Evolutionary conservation across 2,113 vertebrate species (phyloP).

Genomic region (human (Homo sapiens)): DNA sequence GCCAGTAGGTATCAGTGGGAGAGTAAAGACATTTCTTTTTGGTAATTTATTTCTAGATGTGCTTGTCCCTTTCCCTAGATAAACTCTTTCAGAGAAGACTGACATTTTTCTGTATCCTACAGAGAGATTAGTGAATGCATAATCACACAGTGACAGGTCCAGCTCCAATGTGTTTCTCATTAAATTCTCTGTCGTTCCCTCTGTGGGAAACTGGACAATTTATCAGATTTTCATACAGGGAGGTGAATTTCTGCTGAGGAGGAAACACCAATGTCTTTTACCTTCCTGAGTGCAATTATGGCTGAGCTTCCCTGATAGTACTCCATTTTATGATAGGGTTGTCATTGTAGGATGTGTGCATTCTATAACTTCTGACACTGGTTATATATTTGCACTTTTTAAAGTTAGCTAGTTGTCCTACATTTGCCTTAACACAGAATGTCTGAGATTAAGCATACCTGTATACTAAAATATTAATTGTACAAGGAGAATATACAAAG

Average conservation of each 20-base stretch:
- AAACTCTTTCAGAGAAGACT: background rate
- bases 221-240: constrained; percentile 48
- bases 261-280: background rate
- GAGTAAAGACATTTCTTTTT: constrained; percentile 49
- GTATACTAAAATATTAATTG: background rate
- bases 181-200: constrained; percentile 26
- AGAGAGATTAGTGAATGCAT: constrained; percentile 42
- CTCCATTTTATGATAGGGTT: background rate
- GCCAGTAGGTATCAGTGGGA: constrained; percentile 42
- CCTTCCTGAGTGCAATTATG: constrained; percentile 16
- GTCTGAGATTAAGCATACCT: background rate
- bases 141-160: constrained; percentile 48
- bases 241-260: constrained; percentile 65
- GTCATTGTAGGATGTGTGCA: background rate
- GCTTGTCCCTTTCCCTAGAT: constrained; percentile 5
- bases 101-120: constrained; percentile 23
- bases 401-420: constrained; percentile 16
- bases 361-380: constrained; percentile 10
- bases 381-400: constrained; percentile 24
- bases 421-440: background rate
- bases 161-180: constrained; percentile 61
- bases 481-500: background rate
- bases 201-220: constrained; percentile 44
- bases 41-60: constrained; percentile 57
- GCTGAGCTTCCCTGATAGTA: background rate